Conservation (phyloP, 2,888 invertebrate species). For the Ametastegia equiseti region DNA sequence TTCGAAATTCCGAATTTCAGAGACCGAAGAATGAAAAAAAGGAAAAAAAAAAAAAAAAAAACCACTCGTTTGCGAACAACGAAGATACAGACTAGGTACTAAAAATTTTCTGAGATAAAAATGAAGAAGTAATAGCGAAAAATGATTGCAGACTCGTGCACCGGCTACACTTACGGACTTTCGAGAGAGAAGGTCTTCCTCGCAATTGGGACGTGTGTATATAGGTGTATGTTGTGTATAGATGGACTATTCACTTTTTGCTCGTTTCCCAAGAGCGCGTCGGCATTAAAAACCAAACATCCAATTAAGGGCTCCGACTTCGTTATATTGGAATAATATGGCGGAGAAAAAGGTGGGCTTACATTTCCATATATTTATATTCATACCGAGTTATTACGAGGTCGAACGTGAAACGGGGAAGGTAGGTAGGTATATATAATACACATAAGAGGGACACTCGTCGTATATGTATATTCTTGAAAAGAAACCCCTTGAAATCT, state of each 20-base stretch:
- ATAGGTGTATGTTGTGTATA: not conserved
- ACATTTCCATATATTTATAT: slow-evolving; percentile 51
- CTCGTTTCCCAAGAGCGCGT: slow-evolving; percentile 20
- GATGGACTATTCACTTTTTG: slow-evolving; percentile 34
- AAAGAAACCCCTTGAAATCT: not conserved
- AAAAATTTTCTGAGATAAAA: not conserved
- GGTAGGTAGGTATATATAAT: too few relatives aligned
- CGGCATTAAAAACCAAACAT: slow-evolving; percentile 49
- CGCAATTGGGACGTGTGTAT: not conserved
- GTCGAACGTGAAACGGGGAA: slow-evolving; percentile 47
- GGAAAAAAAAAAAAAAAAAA: not conserved
- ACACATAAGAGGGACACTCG: slow-evolving; percentile 46
- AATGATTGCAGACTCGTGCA: too few relatives aligned
- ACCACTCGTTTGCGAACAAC: not conserved
- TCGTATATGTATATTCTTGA: slow-evolving; percentile 7
- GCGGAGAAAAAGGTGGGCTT: slow-evolving; percentile 43
- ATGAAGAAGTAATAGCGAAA: not conserved
- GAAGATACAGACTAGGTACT: not conserved
- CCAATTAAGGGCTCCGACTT: slow-evolving; percentile 51
- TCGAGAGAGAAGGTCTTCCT: not conserved
- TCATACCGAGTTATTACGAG: slow-evolving; percentile 50
- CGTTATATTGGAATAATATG: slow-evolving; percentile 56
- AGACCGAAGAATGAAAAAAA: too few relatives aligned
- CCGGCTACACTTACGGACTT: not conserved
- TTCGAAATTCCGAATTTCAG: too few relatives aligned